Conservation (phyloP, 2,888 invertebrate genomes). For the Drosophila yooni region DNA sequence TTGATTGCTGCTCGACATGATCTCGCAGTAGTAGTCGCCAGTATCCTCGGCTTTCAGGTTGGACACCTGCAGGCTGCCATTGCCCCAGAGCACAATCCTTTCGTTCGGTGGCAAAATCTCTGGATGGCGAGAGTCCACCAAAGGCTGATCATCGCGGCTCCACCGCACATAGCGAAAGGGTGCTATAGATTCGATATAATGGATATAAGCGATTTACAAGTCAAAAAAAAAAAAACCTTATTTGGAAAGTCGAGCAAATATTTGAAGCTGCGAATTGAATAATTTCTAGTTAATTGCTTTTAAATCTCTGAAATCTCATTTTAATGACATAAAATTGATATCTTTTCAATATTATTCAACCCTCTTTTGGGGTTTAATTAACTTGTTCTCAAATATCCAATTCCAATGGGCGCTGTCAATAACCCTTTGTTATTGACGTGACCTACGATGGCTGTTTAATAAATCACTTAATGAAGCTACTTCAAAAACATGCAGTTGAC, state of each 20-base stretch:
- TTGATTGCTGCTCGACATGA: constrained; percentile 79
- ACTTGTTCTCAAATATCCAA: constrained; percentile 7
- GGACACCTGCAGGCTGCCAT: constrained; percentile 89
- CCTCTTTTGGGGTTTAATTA: neutral
- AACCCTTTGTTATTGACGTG: constrained; percentile 51
- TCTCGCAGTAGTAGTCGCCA: constrained; percentile 87
- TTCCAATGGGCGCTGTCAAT: constrained; percentile 29
- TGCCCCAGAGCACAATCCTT: constrained; percentile 88
- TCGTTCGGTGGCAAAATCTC: constrained; percentile 86
- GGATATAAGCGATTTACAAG: neutral
- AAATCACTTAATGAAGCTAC: neutral
- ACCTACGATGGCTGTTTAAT: constrained; percentile 1
- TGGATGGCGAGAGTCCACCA: constrained; percentile 88
- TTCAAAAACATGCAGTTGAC: constrained; percentile 5
- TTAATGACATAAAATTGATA: neutral
- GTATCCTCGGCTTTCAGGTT: constrained; percentile 86
- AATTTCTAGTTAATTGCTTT: neutral
- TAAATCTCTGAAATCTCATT: neutral
- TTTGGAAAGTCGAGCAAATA: no score
- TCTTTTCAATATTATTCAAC: no score
- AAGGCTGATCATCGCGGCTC: constrained; percentile 88
- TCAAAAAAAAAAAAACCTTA: neutral
- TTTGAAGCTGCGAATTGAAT: no score
- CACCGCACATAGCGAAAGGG: constrained; percentile 88
- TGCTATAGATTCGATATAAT: constrained; percentile 83